Evolutionary conservation across 1,140 invertebrate species (phyloP).

Genomic region (Pseudachorutes palmiensis): DNA sequence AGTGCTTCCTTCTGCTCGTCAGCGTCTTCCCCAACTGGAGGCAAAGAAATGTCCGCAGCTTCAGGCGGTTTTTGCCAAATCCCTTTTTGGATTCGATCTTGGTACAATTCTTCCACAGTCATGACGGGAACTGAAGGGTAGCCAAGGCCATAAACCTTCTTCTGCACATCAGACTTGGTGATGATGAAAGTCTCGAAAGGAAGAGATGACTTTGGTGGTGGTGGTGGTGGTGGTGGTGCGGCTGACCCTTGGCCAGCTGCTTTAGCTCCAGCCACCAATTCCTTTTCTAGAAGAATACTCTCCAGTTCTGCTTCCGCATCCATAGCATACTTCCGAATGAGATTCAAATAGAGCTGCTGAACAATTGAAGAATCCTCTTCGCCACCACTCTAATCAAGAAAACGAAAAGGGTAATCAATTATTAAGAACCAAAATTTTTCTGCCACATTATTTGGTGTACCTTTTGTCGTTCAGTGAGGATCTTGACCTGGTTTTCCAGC

Average conservation of each 20-base stretch:
- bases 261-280: constrained; percentile 45
- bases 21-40: constrained; percentile 39
- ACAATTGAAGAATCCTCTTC: constrained; percentile 67
- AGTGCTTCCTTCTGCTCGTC: constrained; percentile 44
- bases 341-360: constrained; percentile 70
- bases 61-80: constrained; percentile 45
- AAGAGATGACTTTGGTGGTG: constrained; percentile 24
- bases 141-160: constrained; percentile 85
- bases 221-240: background rate
- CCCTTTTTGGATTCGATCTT: constrained; percentile 72
- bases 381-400: constrained; percentile 45
- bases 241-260: constrained; percentile 61
- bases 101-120: constrained; percentile 92
- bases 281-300: constrained; percentile 39
- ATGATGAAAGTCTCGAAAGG: constrained; percentile 86
- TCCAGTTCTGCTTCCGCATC: constrained; percentile 69
- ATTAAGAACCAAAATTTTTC: background rate
- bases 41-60: constrained; percentile 21
- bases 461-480: constrained; percentile 49
- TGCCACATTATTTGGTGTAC: constrained; percentile 21
- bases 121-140: constrained; percentile 87
- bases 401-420: constrained; percentile 1
- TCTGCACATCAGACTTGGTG: constrained; percentile 78
- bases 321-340: constrained; percentile 65
- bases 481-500: constrained; percentile 58